Conservation (phyloP, 2,113 vertebrate genomes). For the Xiphorhynchus elegans region DNA sequence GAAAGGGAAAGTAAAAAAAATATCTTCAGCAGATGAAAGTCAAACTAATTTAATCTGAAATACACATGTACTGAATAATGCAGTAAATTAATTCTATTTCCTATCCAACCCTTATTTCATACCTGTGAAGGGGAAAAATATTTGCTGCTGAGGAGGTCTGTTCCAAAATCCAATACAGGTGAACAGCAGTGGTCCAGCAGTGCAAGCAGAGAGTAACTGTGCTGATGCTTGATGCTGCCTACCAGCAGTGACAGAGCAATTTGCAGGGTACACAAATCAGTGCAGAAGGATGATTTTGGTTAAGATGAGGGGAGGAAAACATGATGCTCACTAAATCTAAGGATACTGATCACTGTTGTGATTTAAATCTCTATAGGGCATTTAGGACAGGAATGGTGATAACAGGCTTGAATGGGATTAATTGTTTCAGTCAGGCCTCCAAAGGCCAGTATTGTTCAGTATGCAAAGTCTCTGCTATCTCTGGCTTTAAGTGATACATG, state of each 20-base stretch:
- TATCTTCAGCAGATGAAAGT: not conserved
- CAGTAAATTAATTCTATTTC: not conserved
- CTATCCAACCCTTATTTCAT: not conserved
- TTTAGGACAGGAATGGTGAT: not conserved
- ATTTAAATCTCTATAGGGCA: not conserved
- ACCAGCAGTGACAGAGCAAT: not conserved
- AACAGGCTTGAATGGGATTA: not conserved
- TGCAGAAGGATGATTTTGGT: not conserved
- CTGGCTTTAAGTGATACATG: not conserved
- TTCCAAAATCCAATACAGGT: not conserved
- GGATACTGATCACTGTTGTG: not conserved
- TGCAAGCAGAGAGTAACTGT: too few relatives aligned
- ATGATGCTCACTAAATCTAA: not conserved
- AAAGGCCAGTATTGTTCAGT: rapidly evolving
- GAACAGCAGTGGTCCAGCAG: not conserved
- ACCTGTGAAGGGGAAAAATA: not conserved
- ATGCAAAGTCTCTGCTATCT: not conserved
- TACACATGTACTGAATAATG: not conserved
- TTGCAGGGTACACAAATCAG: not conserved
- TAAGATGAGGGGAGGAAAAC: not conserved
- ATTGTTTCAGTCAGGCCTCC: not conserved
- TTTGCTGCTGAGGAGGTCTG: not conserved
- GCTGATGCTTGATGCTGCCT: not conserved
- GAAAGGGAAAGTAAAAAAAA: not conserved
- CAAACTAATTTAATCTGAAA: not conserved